Percentiles rank a stretch among this genome's conserved stretches.
Conservation (phyloP, 2,797 vertebrate genomes). For the Kryptopterus vitreolus region DNA sequence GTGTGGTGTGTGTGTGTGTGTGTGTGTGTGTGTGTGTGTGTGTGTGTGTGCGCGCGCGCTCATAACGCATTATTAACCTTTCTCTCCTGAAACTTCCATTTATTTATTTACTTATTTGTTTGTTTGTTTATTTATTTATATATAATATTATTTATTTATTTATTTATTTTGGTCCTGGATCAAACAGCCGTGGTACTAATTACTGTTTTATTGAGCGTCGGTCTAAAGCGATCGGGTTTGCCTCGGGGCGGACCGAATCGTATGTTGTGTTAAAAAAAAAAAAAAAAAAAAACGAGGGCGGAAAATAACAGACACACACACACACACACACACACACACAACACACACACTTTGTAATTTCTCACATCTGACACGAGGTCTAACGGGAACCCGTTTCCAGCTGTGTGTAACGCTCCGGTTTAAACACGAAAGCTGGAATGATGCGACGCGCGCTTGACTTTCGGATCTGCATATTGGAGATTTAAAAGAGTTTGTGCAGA, state of each 20-base stretch:
- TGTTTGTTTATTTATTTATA: too few species aligned
- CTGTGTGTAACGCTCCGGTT: neutral
- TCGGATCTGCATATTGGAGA: neutral
- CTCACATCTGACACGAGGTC: constrained; percentile 19
- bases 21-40: too few species aligned
- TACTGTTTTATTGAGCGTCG: constrained; percentile 29
- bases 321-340: too few species aligned
- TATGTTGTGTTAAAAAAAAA: neutral
- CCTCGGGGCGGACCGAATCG: neutral
- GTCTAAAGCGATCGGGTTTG: constrained; percentile 11
- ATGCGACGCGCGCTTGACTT: neutral
- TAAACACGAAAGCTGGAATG: neutral
- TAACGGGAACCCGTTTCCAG: neutral
- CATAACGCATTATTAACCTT: too few species aligned
- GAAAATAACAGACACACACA: too few species aligned
- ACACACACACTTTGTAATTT: constrained; percentile 51
- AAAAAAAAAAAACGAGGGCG: too few species aligned
- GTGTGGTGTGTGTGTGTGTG: too few species aligned
- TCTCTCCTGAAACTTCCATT: too few species aligned
- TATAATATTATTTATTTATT: too few species aligned
- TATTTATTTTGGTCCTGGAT: neutral
- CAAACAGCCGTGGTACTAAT: constrained; percentile 26
- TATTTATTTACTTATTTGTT: too few species aligned
- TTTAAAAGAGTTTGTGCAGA: neutral
- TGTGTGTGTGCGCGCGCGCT: too few species aligned